Evolutionary conservation across 2,888 invertebrate genomes (phyloP), one percentile per base, ranked within the genome.

Genomic region (Pristionchus maxplancki): DNA sequence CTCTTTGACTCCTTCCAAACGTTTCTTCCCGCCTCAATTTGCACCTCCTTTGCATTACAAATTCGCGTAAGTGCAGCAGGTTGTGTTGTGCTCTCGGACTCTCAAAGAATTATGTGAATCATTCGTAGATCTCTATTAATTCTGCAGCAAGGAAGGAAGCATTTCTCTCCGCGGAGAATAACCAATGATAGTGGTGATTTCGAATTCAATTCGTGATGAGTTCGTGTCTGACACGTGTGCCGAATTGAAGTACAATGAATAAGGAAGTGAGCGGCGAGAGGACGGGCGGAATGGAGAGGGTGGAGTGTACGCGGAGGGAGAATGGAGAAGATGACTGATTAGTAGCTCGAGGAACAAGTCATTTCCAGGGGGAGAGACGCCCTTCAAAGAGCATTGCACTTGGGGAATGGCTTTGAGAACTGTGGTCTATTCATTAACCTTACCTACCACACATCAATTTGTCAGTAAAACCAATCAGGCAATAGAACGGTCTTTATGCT

Each of bases 181-280:
- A 17, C 78, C 78, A 44, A 78, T 48, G 78, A 78, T 78, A 78
- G 28, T 74, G n/a, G 40, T 40, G 74, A 78, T 78, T 78, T 44
- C 78, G 78, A 78, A 78, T 53, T 58, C 83, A 83, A 50, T 83
- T 37, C 53, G 9, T 58, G 83, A 83, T 58, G 83, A 83, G 58
- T 58, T 83, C 58, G 2, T 31, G 50, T 53, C 83, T 83, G 83
- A 50, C 50, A 34, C 83, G 50, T 58, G 58, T n/a, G n/a, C n/a
- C 24, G 53, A 83, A 53, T 34, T 83, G 78, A 78, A 78, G 78
- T 78, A 85, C 50, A 64, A 64, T 48, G 85, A 85, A 53, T 48
- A 85, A 34, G 37, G 58, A 58, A 62, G 78, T 37, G 88, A 20
- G 8, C 15, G 62, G 24, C 0, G 17, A 62, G 58, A 53, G 62